Conservation (phyloP, 2,797 vertebrate genomes). For the Aldrovandia affinis region DNA sequence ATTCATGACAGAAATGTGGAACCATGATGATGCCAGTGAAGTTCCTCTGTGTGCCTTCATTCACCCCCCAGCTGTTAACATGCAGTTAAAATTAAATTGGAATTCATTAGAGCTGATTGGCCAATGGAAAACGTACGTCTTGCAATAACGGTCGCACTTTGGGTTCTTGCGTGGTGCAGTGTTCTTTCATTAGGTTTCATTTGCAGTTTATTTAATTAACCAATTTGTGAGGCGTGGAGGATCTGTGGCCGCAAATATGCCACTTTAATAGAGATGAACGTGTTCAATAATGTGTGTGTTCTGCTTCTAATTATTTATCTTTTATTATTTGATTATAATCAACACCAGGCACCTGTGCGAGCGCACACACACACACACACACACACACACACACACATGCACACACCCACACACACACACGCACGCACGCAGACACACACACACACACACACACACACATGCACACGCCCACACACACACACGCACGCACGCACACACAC, state of each 20-base stretch:
- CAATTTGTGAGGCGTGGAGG: background rate
- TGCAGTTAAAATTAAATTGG: conserved; percentile 30
- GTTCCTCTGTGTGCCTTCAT: background rate
- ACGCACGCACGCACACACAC: too few species aligned
- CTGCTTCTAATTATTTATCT: background rate
- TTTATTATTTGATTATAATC: too few species aligned
- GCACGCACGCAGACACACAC: background rate
- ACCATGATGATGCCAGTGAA: background rate
- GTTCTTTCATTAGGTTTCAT: conserved; percentile 10
- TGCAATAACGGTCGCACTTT: conserved; percentile 8
- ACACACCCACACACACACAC: background rate
- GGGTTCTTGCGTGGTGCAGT: background rate
- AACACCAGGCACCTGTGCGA: too few species aligned
- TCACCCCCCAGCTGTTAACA: conserved; percentile 28
- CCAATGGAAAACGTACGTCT: conserved; percentile 7
- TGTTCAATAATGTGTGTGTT: background rate
- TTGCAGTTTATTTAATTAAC: conserved; percentile 5
- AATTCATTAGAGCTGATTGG: conserved; percentile 26
- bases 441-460: background rate
- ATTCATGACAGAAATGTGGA: background rate
- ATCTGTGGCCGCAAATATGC: background rate
- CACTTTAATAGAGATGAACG: background rate
- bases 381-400: background rate
- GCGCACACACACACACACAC: too few species aligned
- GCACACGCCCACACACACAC: too few species aligned